Evolutionary conservation across 2,888 invertebrate genomes (phyloP).

Genomic region (Carcina quercana): DNA sequence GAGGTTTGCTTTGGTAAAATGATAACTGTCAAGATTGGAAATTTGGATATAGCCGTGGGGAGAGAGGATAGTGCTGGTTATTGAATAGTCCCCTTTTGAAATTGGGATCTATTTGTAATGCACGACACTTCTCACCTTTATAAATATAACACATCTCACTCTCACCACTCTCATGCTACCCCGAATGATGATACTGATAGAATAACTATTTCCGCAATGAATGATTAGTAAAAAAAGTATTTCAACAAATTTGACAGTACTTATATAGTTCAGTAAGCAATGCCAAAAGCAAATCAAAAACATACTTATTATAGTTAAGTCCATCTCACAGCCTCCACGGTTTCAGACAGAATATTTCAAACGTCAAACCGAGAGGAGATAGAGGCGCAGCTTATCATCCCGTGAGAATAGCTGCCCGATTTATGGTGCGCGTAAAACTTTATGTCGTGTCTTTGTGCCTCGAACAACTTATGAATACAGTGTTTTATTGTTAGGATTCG

Average conservation of each 20-base stretch:
- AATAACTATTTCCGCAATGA: too few species aligned
- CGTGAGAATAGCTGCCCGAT: conserved; percentile 68
- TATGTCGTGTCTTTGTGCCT: conserved; percentile 61
- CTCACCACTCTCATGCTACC: too few species aligned
- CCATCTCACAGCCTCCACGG: not conserved
- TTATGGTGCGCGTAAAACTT: conserved; percentile 68
- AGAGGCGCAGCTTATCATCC: conserved; percentile 65
- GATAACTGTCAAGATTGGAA: conserved; percentile 71
- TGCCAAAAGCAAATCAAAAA: not conserved
- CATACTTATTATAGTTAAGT: not conserved
- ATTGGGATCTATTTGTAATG: too few species aligned
- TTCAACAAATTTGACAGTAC: too few species aligned
- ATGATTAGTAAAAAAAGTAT: too few species aligned
- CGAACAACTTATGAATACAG: conserved; percentile 3
- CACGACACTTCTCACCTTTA: too few species aligned
- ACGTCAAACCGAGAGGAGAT: not conserved
- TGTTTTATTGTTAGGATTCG: too few species aligned
- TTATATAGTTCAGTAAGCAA: too few species aligned
- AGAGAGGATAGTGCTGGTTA: conserved; percentile 36
- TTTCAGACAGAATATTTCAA: not conserved
- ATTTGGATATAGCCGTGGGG: conserved; percentile 59
- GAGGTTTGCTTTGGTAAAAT: conserved; percentile 72
- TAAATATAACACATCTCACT: too few species aligned
- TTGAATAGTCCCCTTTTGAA: conserved; percentile 24
- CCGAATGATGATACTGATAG: too few species aligned